Evolutionary conservation across 1,140 invertebrate genomes (phyloP), one percentile per base, ranked within the genome.

Genomic region (Liolophura sinensis): DNA sequence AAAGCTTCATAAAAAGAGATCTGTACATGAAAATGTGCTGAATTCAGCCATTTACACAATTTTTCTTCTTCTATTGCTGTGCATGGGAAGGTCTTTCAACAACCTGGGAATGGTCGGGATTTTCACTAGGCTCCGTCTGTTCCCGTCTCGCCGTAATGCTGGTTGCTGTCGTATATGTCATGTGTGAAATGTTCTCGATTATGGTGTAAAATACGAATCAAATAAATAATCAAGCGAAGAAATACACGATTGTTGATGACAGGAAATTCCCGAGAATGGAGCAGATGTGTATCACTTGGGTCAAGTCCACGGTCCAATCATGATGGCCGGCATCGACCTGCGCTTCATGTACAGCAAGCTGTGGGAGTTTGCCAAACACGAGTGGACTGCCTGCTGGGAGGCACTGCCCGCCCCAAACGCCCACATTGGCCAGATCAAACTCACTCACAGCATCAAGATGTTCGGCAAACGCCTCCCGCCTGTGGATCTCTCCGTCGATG

Each of bases 191-290:
- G n/a, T n/a, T n/a, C n/a, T n/a, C n/a, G n/a, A n/a, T n/a, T n/a
- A n/a, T n/a, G n/a, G n/a, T n/a, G n/a, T n/a, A n/a, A n/a, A n/a
- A n/a, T n/a, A n/a, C n/a, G n/a, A n/a, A n/a, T n/a, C n/a, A n/a
- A n/a, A n/a, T n/a, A n/a, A n/a, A n/a, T n/a, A n/a, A n/a, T 15
- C n/a, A 15, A 15, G 50, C n/a, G 50, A 51, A n/a, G 50, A n/a
- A n/a, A 51, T n/a, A n/a, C n/a, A n/a, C n/a, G n/a, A n/a, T 40
- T 40, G 31, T 9, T 40, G 31, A 40, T 40, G 31, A 14, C 79
- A 96, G 91, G 94, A 96, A 77, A 92, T 96, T 54, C 93, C 94
- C 0, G 94, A 96, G 83, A 97, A 97, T 75, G 94, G 93, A 0
- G 92, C 93, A 0, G 94, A 97, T 78, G 85, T 91, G 1, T 90